A percentile compares a stretch with the other conserved stretches of the same genome.
These are phyloP conservation scores for Megaceryle maxima DNA, from an alignment of 2,113 vertebrate genomes.

Conservation along the genomic window DNA sequence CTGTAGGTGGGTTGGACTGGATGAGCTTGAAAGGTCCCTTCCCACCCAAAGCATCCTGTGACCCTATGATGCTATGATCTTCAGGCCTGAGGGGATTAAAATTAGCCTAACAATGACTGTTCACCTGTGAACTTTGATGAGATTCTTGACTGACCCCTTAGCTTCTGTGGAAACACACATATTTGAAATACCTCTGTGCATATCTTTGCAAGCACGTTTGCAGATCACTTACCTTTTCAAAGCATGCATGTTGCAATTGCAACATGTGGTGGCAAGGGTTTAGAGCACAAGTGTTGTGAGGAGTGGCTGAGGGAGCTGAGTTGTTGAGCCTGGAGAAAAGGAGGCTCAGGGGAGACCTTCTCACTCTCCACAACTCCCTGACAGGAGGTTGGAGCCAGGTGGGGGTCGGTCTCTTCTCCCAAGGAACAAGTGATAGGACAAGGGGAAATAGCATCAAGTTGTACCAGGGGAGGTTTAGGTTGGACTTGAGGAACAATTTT, in stretches of 20 bases:
- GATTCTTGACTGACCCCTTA: neutral
- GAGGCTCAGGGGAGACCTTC: too few relatives aligned
- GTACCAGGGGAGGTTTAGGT: too few relatives aligned
- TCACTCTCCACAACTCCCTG: too few relatives aligned
- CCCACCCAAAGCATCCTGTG: neutral
- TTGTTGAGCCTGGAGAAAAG: too few relatives aligned
- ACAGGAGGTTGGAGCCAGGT: too few relatives aligned
- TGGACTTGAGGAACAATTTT: too few relatives aligned
- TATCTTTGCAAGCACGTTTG: neutral
- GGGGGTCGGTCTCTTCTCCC: too few relatives aligned
- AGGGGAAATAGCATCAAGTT: too few relatives aligned
- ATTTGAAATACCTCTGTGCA: neutral
- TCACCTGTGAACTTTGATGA: neutral
- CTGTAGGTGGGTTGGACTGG: neutral
- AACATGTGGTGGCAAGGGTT: neutral
- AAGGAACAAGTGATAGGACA: too few relatives aligned
- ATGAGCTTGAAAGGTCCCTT: neutral
- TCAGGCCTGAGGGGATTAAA: neutral
- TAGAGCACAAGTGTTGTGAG: too few relatives aligned
- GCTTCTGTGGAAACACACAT: rapidly evolving
- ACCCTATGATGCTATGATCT: too few relatives aligned
- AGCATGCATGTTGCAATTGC: neutral
- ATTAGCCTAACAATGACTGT: neutral
- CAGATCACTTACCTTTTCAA: neutral
- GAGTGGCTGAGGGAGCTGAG: too few relatives aligned